Evolutionary conservation across 2,888 invertebrate genomes (phyloP).

Genomic region (Ophion costatus): DNA sequence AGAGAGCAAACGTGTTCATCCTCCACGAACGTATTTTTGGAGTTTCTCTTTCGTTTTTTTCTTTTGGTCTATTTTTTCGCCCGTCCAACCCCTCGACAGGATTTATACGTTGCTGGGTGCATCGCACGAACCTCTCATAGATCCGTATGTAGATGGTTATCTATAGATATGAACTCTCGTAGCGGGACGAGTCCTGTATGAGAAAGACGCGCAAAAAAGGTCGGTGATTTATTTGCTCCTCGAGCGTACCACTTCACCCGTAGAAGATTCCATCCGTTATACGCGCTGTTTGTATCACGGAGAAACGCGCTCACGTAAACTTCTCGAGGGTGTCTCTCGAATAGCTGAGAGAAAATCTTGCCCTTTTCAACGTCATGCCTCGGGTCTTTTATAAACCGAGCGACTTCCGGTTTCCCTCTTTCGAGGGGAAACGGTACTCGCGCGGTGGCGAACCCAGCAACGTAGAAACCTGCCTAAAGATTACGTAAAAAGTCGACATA

Average conservation of each 20-base stretch:
- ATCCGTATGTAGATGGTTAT: conserved; percentile 20
- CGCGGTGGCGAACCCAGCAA: neutral
- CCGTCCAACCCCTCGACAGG: conserved; percentile 24
- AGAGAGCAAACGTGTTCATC: neutral
- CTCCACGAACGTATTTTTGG: conserved; percentile 36
- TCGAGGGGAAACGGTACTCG: neutral
- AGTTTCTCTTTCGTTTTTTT: conserved; percentile 17
- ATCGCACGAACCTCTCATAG: conserved; percentile 36
- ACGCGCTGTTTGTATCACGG: conserved; percentile 29
- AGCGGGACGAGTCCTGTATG: conserved; percentile 6
- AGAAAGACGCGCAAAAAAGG: conserved; percentile 44
- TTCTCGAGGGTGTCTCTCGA: conserved; percentile 1
- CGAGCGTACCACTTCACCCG: conserved; percentile 18
- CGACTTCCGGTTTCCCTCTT: neutral
- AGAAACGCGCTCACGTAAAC: conserved; percentile 29
- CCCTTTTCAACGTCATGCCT: conserved; percentile 1
- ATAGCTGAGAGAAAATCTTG: conserved; percentile 10
- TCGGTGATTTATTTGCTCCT: conserved; percentile 52
- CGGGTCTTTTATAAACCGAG: neutral
- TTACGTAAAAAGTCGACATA: neutral
- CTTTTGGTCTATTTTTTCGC: neutral
- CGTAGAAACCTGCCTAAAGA: neutral
- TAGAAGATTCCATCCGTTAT: conserved; percentile 27
- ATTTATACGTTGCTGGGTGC: conserved; percentile 54
- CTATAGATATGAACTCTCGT: conserved; percentile 4